Percentiles rank a stretch among this genome's conserved stretches.
These are phyloP conservation scores for Drosophila orena DNA, from an alignment of 1,140 invertebrate genomes.

Conservation along the genomic window DNA sequence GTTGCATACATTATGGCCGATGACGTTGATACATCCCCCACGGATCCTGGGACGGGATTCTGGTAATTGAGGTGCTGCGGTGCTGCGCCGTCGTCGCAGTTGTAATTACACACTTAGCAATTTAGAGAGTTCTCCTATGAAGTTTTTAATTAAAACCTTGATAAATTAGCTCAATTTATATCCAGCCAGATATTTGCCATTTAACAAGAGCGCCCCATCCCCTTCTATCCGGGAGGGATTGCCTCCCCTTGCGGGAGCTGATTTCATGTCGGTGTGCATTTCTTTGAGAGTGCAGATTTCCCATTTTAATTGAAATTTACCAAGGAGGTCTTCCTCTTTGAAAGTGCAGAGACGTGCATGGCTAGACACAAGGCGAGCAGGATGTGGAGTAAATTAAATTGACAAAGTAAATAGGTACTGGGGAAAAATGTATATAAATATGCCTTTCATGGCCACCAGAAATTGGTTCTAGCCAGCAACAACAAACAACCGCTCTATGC, in stretches of 20 bases:
- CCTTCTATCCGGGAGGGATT: no score
- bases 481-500: background rate
- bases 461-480: constrained; percentile 1
- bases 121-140: constrained; percentile 62
- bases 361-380: constrained; percentile 12
- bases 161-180: constrained; percentile 83
- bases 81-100: no score
- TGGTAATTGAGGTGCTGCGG: no score
- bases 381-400: constrained; percentile 35
- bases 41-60: no score
- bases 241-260: background rate
- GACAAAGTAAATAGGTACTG: constrained; percentile 19
- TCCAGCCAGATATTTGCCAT: constrained; percentile 66
- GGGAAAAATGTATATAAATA: constrained; percentile 22
- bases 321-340: no score
- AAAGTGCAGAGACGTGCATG: constrained; percentile 36
- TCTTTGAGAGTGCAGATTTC: constrained; percentile 67
- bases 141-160: constrained; percentile 83
- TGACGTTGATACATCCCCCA: constrained; percentile 41
- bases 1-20: constrained; percentile 67
- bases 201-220: constrained; percentile 44
- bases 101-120: constrained; percentile 80
- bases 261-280: constrained; percentile 40
- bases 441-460: constrained; percentile 1
- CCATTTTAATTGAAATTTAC: constrained; percentile 72